Evolutionary conservation across 92 coral and sea anemone genomes (phyloP), one percentile per base, ranked within the genome.

Genomic region (Muricea muricata): DNA sequence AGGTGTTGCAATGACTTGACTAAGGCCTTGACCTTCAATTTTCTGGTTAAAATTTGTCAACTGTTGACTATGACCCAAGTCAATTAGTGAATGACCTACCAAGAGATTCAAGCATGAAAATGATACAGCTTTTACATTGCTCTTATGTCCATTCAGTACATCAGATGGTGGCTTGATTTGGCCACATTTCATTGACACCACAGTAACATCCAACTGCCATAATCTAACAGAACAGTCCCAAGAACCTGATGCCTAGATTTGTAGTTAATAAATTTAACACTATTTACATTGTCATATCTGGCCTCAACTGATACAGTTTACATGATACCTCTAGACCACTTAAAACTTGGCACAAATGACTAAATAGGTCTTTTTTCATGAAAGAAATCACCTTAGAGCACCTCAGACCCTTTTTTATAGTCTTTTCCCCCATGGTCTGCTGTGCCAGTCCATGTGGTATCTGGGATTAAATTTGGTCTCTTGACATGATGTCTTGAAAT

Each of bases 181-280:
- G 34, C 47, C 83, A 33, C 55, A 45, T 46, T 78, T 56, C n/a
- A n/a, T n/a, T 55, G 84, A 52, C 37, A 87, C 77, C 30, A 87
- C 80, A 11, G 86, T 76, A 3, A 58, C 87, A 23, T 54, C 25
- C 45, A 96, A 73, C 12, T 93, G 80, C 99, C 99, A 96, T 48
- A 96, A 42, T 30, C 98, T 91, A 17, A 96, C 93, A 0, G 93
- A 90, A 48, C 93, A 93, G 80, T 96, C 99, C 99, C 99, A 96
- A 10, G 99, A 96, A 6, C 99, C 99, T 23, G 99, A 90, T 12
- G 98, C 99, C 99, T 96, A n/a, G n/a, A 69, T 17, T 35, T 20
- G 73, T n/a, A n/a, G n/a, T n/a, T 13, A 13, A 72, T 23, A 80
- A 42, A 29, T 60, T 10, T 29, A 17, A 15, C 23, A 3, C 20